Conservation (phyloP, 2,797 vertebrate species). For the Potorous gilbertii region DNA sequence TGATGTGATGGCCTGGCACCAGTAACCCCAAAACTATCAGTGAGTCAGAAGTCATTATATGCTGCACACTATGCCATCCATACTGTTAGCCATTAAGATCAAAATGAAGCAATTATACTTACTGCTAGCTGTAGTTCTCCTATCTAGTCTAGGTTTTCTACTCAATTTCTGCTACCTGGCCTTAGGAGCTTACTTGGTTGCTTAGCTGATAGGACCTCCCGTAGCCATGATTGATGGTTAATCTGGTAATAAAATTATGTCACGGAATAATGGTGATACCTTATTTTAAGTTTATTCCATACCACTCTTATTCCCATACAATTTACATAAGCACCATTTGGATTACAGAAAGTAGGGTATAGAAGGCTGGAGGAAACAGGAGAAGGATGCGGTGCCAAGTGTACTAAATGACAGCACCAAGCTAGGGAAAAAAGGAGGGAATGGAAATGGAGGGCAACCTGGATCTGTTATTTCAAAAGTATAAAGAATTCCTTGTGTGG, state of each 20-base stretch:
- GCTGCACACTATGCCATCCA: constrained; percentile 44
- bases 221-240: neutral
- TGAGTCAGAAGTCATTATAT: constrained; percentile 46
- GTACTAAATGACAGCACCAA: neutral
- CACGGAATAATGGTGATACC: neutral
- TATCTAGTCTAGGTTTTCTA: neutral
- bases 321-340: neutral
- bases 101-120: constrained; percentile 45
- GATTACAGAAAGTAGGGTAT: neutral
- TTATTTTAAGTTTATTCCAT: neutral
- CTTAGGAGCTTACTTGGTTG: neutral
- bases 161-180: neutral
- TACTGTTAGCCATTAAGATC: constrained; percentile 46
- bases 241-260: neutral
- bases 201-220: neutral
- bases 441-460: neutral
- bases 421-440: neutral
- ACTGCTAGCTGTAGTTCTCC: neutral
- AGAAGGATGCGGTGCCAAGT: neutral
- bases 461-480: neutral
- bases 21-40: constrained; percentile 40
- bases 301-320: neutral
- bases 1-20: constrained; percentile 60
- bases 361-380: neutral
- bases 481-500: neutral